Evolutionary conservation across 1,140 invertebrate genomes (phyloP), one percentile per base, ranked within the genome.

Genomic region (Drosophila ercepeae): DNA sequence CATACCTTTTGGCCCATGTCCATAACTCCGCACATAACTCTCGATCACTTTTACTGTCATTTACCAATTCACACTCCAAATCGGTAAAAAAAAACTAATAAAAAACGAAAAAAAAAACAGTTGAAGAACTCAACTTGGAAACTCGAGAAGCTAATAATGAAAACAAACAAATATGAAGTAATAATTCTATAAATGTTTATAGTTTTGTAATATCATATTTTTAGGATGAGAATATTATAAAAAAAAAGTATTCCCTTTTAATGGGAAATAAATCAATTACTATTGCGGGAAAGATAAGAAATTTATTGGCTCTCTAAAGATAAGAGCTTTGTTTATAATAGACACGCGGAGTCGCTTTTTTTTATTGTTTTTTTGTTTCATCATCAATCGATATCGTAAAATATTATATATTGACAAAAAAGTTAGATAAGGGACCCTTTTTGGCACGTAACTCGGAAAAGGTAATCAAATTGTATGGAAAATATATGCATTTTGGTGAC

Each of bases 41-140:
- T 67, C 71, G 60, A 71, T 78, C 75, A 78, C 69, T 76, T 76
- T 81, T 81, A 61, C 77, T 82, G 75, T 75, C 79, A 68, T 72
- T 72, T 58, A 46, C 54, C 70, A 75, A 75, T 79, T 86, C 72
- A 84, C 79, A 86, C 75, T 69, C 73, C 29, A 73, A 55, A 54
- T 5, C 23, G 27, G 21, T n/a, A 45, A 13, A 55, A 50, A 41
- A 60, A 21, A 53, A 41, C 36, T 74, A 55, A 60, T 49, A 54
- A 65, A 16, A n/a, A 32, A 34, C 14, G 1, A 42, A 42, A 42
- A 19, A 42, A 19, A n/a, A 19, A 19, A 14, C 13, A 13, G 4
- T 14, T 16, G 13, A 16, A 16, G n/a, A 14, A 39, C 13, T 5
- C 36, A 39, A 8, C 13, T 39, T 39, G 36, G 14, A 4, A 16